phyloP scores from a whole-genome alignment of 2,888 invertebrate species.

The Thalpophila matura region DNA sequence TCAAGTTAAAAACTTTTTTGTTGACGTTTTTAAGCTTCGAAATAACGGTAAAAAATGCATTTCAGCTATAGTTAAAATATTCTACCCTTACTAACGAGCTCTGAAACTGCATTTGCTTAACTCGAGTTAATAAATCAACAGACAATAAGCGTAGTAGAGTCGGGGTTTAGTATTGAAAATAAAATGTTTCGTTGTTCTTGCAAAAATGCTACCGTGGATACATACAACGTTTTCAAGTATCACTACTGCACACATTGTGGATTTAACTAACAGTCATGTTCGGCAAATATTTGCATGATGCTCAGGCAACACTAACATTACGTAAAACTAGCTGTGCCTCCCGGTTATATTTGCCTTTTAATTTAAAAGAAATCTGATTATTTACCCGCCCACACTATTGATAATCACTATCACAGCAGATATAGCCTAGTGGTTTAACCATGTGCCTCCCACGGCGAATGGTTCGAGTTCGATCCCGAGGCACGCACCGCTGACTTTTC shows the following conservation, averaged over 20 bases:
- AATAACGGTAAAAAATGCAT: not conserved
- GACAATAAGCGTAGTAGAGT: conserved; percentile 15
- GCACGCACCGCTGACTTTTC: too few relatives aligned
- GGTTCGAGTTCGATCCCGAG: too few relatives aligned
- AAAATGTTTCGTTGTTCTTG: conserved; percentile 20
- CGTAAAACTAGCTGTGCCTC: too few relatives aligned
- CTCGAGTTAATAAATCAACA: conserved; percentile 39
- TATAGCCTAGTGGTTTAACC: too few relatives aligned
- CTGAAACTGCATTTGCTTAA: conserved; percentile 14
- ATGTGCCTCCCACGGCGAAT: too few relatives aligned
- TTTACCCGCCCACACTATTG: too few relatives aligned
- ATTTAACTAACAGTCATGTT: not conserved
- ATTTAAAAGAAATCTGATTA: too few relatives aligned
- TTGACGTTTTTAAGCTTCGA: conserved; percentile 17
- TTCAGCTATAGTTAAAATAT: conserved; percentile 12
- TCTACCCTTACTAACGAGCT: conserved; percentile 17
- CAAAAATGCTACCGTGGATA: conserved; percentile 6
- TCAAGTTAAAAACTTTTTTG: conserved; percentile 12
- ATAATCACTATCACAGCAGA: too few relatives aligned
- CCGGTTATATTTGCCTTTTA: too few relatives aligned
- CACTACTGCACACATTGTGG: too few relatives aligned
- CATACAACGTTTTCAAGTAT: conserved; percentile 4
- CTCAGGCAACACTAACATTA: too few relatives aligned
- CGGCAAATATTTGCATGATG: not conserved
- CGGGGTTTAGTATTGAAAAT: conserved; percentile 9